A percentile compares a stretch with the other conserved stretches of the same genome.
These are phyloP conservation scores for Phacellophora camtschatica DNA, from an alignment of 30 jellyfish, hydroid and myxozoan genomes.

Conservation along the genomic window DNA sequence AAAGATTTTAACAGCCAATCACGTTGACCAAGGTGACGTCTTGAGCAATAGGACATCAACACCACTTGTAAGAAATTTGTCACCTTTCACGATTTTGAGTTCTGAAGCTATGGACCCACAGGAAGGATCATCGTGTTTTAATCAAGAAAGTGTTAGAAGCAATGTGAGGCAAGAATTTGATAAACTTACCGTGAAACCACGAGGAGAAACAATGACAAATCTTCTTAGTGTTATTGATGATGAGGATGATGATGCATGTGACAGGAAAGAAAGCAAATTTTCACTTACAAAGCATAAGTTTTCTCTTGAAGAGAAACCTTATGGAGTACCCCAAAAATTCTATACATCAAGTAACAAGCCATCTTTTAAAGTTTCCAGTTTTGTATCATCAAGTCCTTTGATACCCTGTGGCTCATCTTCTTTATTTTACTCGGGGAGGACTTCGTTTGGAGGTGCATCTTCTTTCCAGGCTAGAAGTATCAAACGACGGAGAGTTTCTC, in stretches of 20 bases:
- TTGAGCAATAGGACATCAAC: conserved; percentile 41
- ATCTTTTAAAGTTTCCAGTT: conserved; percentile 86
- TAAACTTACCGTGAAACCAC: too few relatives aligned
- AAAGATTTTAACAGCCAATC: background rate
- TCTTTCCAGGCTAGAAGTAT: conserved; percentile 51
- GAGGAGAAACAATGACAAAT: background rate
- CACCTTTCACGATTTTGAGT: conserved; percentile 42
- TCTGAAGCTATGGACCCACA: conserved; percentile 41
- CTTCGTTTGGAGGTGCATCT: conserved; percentile 95
- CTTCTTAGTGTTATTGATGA: conserved; percentile 11
- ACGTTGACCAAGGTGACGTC: background rate
- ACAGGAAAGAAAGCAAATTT: background rate
- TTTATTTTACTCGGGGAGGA: conserved; percentile 84
- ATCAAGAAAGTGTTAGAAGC: background rate
- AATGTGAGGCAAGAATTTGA: too few relatives aligned
- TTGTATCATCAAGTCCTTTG: conserved; percentile 73
- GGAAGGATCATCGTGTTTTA: conserved; percentile 19
- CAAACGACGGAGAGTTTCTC: conserved; percentile 82
- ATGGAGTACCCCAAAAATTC: conserved; percentile 47
- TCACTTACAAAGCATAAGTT: background rate
- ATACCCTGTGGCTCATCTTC: conserved; percentile 72
- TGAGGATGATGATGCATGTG: background rate
- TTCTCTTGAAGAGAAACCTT: conserved; percentile 26
- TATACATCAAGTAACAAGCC: conserved; percentile 52
- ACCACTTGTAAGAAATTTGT: conserved; percentile 40